Conservation (phyloP, 2,113 vertebrate genomes). For the Passer domesticus region DNA sequence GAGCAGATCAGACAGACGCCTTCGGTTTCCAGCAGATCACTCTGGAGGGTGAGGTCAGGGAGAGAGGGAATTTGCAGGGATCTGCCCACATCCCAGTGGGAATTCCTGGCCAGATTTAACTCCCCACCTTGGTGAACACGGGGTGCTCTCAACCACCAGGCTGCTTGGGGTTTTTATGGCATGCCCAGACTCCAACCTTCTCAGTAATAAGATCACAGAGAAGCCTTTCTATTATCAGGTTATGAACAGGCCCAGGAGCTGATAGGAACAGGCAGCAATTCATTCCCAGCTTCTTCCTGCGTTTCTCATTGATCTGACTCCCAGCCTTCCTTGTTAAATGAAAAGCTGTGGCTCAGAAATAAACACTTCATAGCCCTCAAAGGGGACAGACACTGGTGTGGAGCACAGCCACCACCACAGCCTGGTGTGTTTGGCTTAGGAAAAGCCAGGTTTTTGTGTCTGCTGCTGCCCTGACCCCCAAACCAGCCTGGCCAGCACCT, state of each 20-base stretch:
- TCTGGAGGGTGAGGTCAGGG: conserved; percentile 9
- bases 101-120: background rate
- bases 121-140: background rate
- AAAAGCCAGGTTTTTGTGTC: background rate
- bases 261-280: conserved; percentile 7
- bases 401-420: background rate
- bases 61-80: background rate
- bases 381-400: background rate
- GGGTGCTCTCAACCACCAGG: background rate
- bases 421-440: fast-evolving
- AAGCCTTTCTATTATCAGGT: conserved; percentile 17
- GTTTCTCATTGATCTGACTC: background rate
- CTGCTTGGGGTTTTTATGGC: background rate
- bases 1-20: conserved; percentile 29
- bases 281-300: conserved; percentile 7
- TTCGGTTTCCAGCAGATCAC: background rate
- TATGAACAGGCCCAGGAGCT: conserved; percentile 30
- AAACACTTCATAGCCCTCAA: background rate
- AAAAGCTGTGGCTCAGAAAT: background rate
- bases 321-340: background rate
- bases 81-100: background rate
- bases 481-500: background rate
- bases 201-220: conserved; percentile 12
- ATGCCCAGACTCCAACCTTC: background rate
- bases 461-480: background rate